These are phyloP conservation scores for Lamproptera curius DNA, from an alignment of 2,888 invertebrate species.

Conservation along the genomic window DNA sequence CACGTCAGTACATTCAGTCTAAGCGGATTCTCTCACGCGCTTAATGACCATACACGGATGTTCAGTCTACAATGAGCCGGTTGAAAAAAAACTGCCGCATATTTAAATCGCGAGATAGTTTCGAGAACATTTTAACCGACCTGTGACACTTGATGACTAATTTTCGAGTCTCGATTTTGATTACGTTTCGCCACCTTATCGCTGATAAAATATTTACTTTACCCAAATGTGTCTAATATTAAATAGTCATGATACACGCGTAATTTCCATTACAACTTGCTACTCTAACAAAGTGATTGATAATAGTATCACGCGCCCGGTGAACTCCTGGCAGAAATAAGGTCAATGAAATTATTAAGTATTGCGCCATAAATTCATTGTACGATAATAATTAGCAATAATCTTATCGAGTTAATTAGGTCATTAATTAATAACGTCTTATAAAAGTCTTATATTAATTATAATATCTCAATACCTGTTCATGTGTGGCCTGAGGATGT, in stretches of 20 bases:
- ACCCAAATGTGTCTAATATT: not conserved
- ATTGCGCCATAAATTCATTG: not conserved
- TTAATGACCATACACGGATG: slow-evolving; percentile 39
- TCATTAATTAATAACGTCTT: not conserved
- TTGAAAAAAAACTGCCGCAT: not conserved
- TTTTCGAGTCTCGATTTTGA: not conserved
- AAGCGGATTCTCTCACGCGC: slow-evolving; percentile 58
- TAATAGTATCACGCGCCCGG: slow-evolving; percentile 1
- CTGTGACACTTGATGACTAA: not conserved
- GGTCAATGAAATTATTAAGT: slow-evolving; percentile 10
- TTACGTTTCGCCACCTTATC: slow-evolving; percentile 1
- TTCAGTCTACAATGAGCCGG: slow-evolving; percentile 20
- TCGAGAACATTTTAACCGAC: not conserved
- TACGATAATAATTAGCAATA: not conserved
- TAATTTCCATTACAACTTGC: not conserved
- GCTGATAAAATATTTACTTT: not conserved
- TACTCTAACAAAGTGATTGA: not conserved
- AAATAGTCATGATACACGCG: slow-evolving; percentile 1
- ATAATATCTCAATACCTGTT: slow-evolving; percentile 49
- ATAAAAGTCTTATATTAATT: too few relatives aligned
- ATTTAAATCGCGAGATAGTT: not conserved
- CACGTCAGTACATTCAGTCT: slow-evolving; percentile 32
- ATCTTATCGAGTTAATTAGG: not conserved
- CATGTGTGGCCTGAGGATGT: slow-evolving; percentile 47
- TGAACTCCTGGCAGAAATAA: not conserved